Evolutionary conservation across 2,888 invertebrate genomes (phyloP).

Genomic region (Coelinius sp.): DNA sequence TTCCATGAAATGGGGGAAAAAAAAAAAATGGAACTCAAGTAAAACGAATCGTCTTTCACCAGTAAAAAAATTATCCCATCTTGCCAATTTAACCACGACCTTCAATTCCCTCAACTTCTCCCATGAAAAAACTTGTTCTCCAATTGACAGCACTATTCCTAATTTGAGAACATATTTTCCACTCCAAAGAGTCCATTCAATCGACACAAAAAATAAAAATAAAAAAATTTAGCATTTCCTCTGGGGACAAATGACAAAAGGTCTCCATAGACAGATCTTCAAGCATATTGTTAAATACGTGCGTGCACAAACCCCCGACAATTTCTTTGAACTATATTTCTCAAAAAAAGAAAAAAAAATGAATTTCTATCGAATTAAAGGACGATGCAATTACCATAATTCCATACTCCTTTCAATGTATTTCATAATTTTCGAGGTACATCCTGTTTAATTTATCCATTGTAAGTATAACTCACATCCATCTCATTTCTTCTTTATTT

Average conservation of each 20-base stretch:
- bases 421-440: neutral
- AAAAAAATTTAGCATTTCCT: neutral
- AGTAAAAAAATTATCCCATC: too few species aligned
- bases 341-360: neutral
- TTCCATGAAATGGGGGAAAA: too few species aligned
- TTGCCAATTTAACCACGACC: too few species aligned
- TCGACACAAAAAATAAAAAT: too few species aligned
- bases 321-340: neutral
- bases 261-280: neutral
- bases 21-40: too few species aligned
- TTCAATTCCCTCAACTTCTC: too few species aligned
- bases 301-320: neutral
- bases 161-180: too few species aligned
- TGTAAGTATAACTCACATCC: slow-evolving; percentile 1
- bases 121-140: too few species aligned
- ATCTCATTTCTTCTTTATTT: neutral
- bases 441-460: slow-evolving; percentile 8
- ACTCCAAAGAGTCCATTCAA: too few species aligned
- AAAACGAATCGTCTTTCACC: too few species aligned
- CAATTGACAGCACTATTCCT: too few species aligned
- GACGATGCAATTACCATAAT: neutral
- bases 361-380: neutral
- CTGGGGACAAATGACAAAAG: neutral
- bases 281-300: too few species aligned
- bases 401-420: neutral